Conservation (phyloP, 2,888 invertebrate species). For the Tetanocera ferruginea region DNA sequence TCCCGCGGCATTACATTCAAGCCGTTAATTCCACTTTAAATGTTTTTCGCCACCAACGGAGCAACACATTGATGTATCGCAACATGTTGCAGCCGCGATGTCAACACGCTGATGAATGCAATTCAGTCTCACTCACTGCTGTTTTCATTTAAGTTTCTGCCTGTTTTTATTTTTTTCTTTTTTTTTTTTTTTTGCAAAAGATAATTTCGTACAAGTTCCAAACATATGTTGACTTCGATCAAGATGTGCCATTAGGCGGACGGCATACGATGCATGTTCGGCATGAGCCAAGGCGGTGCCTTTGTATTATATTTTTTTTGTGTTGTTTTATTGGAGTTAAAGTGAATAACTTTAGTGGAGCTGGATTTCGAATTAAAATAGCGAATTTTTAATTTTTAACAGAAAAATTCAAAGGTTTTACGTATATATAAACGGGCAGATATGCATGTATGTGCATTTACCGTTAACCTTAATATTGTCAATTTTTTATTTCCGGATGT, state of each 20-base stretch:
- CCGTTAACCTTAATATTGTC: no score
- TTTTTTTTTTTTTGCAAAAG: neutral
- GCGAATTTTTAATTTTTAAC: no score
- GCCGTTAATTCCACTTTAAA: slow-evolving; percentile 13
- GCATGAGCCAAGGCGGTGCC: slow-evolving; percentile 47
- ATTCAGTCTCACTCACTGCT: neutral
- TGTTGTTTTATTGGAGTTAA: neutral
- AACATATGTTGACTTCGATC: slow-evolving; percentile 67
- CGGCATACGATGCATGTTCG: neutral
- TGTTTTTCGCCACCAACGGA: neutral
- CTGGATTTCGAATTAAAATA: no score
- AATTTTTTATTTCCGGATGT: no score
- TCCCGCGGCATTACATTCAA: slow-evolving; percentile 4
- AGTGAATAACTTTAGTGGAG: neutral
- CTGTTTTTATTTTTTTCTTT: neutral
- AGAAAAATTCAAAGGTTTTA: no score
- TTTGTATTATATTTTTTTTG: slow-evolving; percentile 47
- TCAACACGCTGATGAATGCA: slow-evolving; percentile 34
- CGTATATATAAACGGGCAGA: no score
- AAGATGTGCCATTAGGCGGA: slow-evolving; percentile 47
- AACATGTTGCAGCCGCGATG: slow-evolving; percentile 3
- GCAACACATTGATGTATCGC: neutral
- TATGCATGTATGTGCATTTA: no score
- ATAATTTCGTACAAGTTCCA: slow-evolving; percentile 63
- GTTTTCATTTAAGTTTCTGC: neutral